phyloP scores from a whole-genome alignment of 2,113 vertebrate genomes.

The Caranx ignobilis region DNA sequence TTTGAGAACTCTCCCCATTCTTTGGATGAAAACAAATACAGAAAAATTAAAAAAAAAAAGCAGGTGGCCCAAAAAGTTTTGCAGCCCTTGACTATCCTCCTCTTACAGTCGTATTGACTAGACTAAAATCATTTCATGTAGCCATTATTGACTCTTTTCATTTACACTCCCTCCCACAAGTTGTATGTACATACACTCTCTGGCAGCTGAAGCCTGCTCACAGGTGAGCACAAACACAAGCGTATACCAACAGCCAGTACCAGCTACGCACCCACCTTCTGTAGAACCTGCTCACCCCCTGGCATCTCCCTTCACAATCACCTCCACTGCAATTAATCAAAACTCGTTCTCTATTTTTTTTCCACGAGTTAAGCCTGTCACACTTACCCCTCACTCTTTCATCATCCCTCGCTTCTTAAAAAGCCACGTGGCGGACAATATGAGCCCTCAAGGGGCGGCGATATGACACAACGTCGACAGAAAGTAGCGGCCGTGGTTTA shows the following conservation, averaged over 20 bases:
- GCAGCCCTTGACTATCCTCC: neutral
- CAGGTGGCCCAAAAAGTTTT: neutral
- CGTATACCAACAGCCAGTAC: neutral
- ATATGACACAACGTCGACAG: conserved; percentile 80
- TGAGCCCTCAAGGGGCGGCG: conserved; percentile 70
- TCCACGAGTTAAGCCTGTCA: conserved; percentile 77
- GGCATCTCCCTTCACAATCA: conserved; percentile 72
- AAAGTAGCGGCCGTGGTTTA: conserved; percentile 77
- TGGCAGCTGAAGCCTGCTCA: conserved; percentile 28
- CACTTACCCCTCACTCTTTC: conserved; percentile 81
- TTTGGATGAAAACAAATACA: no score
- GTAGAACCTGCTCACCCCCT: conserved; percentile 51
- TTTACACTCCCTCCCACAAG: neutral
- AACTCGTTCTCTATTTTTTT: conserved; percentile 63
- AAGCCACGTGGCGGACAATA: conserved; percentile 75
- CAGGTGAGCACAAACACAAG: conserved; percentile 49
- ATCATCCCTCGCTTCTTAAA: conserved; percentile 76
- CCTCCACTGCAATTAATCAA: conserved; percentile 83
- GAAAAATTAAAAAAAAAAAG: neutral
- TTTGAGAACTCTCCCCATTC: neutral
- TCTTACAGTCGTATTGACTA: neutral
- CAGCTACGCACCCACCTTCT: conserved; percentile 48
- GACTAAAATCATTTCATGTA: neutral
- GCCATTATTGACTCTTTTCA: conserved; percentile 9
- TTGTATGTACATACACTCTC: conserved; percentile 20